Conservation (phyloP, 1,140 invertebrate species). For the Drosophila obscura region DNA sequence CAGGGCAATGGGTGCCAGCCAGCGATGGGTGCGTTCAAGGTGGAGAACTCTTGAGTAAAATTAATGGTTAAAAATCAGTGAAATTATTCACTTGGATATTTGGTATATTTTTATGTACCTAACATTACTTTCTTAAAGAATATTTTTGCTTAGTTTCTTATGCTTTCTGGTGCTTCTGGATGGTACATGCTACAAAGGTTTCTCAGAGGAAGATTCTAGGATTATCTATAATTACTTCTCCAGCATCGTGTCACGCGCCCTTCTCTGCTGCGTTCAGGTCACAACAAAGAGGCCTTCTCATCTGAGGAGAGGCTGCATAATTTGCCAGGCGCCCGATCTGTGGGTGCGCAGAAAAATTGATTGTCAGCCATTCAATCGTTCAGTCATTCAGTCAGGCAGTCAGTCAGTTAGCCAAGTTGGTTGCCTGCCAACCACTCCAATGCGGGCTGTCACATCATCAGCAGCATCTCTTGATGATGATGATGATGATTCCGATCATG, state of each 20-base stretch:
- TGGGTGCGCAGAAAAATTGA: constrained; percentile 54
- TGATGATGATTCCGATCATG: constrained; percentile 45
- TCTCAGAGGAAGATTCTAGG: too few relatives aligned
- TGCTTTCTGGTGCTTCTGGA: too few relatives aligned
- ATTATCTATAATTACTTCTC: too few relatives aligned
- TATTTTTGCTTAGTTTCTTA: not conserved
- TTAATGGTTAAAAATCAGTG: not conserved
- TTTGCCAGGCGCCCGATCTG: constrained; percentile 20
- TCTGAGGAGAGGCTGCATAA: constrained; percentile 21
- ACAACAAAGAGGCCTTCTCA: not conserved
- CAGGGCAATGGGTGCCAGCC: constrained; percentile 3
- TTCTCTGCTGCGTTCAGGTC: not conserved
- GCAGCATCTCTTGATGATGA: constrained; percentile 27
- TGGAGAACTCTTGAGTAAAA: not conserved
- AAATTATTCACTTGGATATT: too few relatives aligned
- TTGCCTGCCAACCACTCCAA: constrained; percentile 34
- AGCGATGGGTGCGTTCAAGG: too few relatives aligned
- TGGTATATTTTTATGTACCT: not conserved
- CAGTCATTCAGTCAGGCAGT: constrained; percentile 24
- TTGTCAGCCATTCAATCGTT: constrained; percentile 38
- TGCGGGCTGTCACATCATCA: constrained; percentile 50
- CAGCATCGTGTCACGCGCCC: constrained; percentile 2
- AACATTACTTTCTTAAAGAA: not conserved
- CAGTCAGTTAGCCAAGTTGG: constrained; percentile 21
- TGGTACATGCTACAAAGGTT: too few relatives aligned